phyloP scores from a whole-genome alignment of 2,888 invertebrate genomes.

The Drosophila paramelanica region DNA sequence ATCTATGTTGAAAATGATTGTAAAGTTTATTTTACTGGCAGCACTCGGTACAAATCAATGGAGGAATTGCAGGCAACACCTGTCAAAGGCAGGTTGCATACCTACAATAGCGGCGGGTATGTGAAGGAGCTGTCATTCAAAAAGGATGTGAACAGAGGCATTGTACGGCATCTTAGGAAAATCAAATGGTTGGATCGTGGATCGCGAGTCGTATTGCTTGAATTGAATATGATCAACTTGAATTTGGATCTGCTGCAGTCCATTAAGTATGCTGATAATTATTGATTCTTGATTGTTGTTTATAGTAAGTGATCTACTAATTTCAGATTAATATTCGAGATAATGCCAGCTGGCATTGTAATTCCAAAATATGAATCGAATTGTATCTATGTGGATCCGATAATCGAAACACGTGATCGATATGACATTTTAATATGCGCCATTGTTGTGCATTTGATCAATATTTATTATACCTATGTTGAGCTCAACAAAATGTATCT shows the following conservation, averaged over 20 bases:
- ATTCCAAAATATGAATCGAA: slow-evolving; percentile 86
- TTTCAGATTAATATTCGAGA: slow-evolving; percentile 88
- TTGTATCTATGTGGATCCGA: slow-evolving; percentile 86
- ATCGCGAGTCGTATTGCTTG: slow-evolving; percentile 89
- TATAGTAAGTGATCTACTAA: background rate
- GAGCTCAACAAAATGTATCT: slow-evolving; percentile 86
- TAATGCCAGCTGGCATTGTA: slow-evolving; percentile 89
- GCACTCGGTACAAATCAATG: slow-evolving; percentile 59
- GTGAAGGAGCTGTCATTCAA: slow-evolving; percentile 86
- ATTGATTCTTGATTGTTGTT: background rate
- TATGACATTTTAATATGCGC: slow-evolving; percentile 84
- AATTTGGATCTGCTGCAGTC: slow-evolving; percentile 89
- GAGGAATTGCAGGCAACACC: slow-evolving; percentile 82
- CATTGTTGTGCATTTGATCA: slow-evolving; percentile 86
- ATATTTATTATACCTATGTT: slow-evolving; percentile 87
- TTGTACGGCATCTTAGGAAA: slow-evolving; percentile 86
- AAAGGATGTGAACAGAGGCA: slow-evolving; percentile 82
- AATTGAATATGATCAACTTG: slow-evolving; percentile 90
- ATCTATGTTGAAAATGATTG: too few relatives aligned
- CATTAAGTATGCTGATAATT: slow-evolving; percentile 85
- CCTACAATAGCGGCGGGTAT: slow-evolving; percentile 87
- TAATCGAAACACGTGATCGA: slow-evolving; percentile 85
- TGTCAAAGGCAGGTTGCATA: slow-evolving; percentile 85
- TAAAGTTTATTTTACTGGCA: background rate
- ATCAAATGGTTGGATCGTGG: slow-evolving; percentile 89